Evolutionary conservation across 2,797 vertebrate genomes (phyloP), one percentile per base, ranked within the genome.

Genomic region (Pelochelys cantorii): DNA sequence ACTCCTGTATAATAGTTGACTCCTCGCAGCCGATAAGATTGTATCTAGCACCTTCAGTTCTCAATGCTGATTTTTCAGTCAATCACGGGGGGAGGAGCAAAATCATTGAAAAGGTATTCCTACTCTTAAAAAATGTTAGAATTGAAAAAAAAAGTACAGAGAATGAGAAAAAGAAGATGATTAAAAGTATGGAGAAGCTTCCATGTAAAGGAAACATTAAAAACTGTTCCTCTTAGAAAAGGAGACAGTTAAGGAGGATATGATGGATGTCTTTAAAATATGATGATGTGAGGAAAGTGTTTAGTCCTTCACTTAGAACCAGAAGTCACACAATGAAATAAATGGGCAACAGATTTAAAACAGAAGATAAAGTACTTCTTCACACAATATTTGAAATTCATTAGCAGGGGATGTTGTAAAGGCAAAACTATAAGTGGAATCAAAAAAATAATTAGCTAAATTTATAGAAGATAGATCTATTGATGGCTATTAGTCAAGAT

Each of bases 21-120:
- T 37, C 20, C 65, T 9, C 11, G 22, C 68, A 12, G 68, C 68
- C 11, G 37, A 71, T 22, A 37, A 37, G 68, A 71, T 37, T 22
- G 34, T 71, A 37, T 71, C 34, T 71, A 37, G 18, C n/a, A 37
- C 5, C 34, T 71, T 23, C 68, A 37, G 13, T 87, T 78, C 18
- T 25, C 1, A 14, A 3, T 37, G 15, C 1, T 78, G 5, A 3
- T n/a, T 77, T 42, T 60, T 87, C 34, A 86, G 14, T 29, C 0
- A 0, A 6, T 82, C 54, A 57, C 14, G 81, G 68, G 8, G 25
- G 87, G 90, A 57, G 11, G 17, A 42, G 3, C 7, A 17, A 3
- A 2, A 23, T 60, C 55, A 84, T 31, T 1, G 2, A 0, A 15
- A 87, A 34, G 54, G 27, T 23, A 6, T 90, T 53, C 87, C 79